Conservation (phyloP, 2,888 invertebrate genomes). For the Eristalis intricaria region DNA sequence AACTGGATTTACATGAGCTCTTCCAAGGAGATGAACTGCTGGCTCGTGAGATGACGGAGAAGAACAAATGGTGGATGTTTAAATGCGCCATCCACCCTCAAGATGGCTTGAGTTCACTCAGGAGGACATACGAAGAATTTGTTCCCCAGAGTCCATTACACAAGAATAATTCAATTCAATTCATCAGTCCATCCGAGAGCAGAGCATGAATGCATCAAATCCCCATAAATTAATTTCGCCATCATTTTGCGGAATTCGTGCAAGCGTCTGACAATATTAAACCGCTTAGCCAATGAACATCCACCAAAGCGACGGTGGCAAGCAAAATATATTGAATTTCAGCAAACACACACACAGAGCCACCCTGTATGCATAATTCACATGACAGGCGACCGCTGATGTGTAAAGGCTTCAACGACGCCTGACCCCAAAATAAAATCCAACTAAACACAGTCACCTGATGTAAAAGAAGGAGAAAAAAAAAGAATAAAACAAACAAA, state of each 20-base stretch:
- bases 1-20: too few species aligned
- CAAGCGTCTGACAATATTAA: not conserved
- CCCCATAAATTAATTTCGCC: conserved; percentile 37
- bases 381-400: not conserved
- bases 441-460: conserved; percentile 6
- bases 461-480: not conserved
- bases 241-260: too few species aligned
- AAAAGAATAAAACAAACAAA: not conserved
- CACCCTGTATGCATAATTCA: conserved; percentile 15
- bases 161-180: too few species aligned
- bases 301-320: not conserved
- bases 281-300: conserved; percentile 3
- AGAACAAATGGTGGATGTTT: too few species aligned
- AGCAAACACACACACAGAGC: too few species aligned
- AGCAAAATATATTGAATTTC: not conserved
- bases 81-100: too few species aligned
- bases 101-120: too few species aligned
- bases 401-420: not conserved
- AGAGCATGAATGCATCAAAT: conserved; percentile 27
- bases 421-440: conserved; percentile 18
- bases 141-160: too few species aligned
- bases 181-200: too few species aligned
- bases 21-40: too few species aligned
- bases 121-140: too few species aligned
- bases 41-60: too few species aligned